Percentiles rank a stretch among this genome's conserved stretches.
phyloP scores from a whole-genome alignment of 2,797 vertebrate species.

The Lithobates sylvaticus region DNA sequence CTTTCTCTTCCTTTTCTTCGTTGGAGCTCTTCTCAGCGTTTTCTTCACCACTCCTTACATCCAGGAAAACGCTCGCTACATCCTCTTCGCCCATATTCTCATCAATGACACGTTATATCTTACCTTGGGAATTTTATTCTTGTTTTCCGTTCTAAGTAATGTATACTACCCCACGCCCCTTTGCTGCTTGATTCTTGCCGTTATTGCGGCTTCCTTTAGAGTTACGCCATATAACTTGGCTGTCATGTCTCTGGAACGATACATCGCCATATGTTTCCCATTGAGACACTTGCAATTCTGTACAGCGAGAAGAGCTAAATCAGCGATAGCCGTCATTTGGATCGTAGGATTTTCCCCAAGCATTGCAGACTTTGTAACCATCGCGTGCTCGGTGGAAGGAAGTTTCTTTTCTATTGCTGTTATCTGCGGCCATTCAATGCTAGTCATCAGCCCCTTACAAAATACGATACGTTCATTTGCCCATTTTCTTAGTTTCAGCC shows the following conservation, averaged over 20 bases:
- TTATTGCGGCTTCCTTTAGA: conserved; percentile 37
- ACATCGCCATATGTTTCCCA: conserved; percentile 24
- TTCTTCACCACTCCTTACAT: not conserved
- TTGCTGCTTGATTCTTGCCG: conserved; percentile 61
- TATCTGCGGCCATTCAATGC: not conserved
- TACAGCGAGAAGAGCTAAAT: not conserved
- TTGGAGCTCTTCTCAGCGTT: not conserved
- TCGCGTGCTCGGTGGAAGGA: not conserved
- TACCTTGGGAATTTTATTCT: not conserved
- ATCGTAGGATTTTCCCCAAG: not conserved
- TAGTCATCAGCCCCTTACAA: not conserved
- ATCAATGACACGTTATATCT: conserved; percentile 10
- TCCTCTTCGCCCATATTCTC: conserved; percentile 24
- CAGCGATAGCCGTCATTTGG: not conserved
- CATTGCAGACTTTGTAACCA: conserved; percentile 1
- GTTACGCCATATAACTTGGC: conserved; percentile 13
- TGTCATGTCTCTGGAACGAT: conserved; percentile 23
- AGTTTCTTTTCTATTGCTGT: not conserved
- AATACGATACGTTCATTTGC: not conserved
- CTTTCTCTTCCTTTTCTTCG: not conserved
- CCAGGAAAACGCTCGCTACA: conserved; percentile 21
- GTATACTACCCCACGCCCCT: conserved; percentile 65
- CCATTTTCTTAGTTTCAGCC: not conserved
- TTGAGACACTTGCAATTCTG: conserved; percentile 1
- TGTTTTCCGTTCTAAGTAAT: not conserved